A percentile compares a stretch with the other conserved stretches of the same genome.
Conservation (phyloP, 2,113 vertebrate genomes). For the Chaetura pelagica region DNA sequence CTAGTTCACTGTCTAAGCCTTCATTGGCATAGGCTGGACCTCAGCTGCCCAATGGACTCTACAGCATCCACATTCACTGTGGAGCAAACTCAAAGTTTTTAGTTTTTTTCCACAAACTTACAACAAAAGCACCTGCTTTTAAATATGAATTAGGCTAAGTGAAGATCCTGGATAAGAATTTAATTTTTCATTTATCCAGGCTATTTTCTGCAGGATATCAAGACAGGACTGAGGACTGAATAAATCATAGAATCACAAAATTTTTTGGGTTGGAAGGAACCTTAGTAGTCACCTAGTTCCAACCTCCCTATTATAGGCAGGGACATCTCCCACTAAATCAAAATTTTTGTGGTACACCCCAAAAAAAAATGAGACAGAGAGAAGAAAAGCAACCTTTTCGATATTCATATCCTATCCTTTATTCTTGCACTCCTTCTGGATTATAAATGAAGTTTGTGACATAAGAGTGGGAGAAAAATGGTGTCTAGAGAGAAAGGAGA, state of each 20-base stretch:
- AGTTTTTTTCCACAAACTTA: neutral
- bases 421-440: neutral
- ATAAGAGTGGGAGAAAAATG: neutral
- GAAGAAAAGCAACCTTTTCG: neutral
- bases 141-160: neutral
- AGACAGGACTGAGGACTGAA: neutral
- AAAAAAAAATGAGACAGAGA: neutral
- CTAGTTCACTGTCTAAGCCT: neutral
- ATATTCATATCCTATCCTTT: neutral
- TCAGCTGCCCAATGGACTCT: neutral
- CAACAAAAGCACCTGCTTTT: neutral
- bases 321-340: neutral
- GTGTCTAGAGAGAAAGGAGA: neutral
- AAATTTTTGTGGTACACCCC: neutral
- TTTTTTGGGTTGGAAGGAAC: no score
- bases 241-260: no score
- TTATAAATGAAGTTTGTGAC: neutral
- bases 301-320: no score
- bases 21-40: rapidly evolving
- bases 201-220: neutral
- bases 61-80: neutral
- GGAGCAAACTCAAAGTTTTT: neutral
- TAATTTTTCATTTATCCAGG: neutral
- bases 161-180: neutral
- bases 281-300: no score